Base-by-base conservation (phyloP, 2,113 vertebrate species). In the Catharus minimus region DNA sequence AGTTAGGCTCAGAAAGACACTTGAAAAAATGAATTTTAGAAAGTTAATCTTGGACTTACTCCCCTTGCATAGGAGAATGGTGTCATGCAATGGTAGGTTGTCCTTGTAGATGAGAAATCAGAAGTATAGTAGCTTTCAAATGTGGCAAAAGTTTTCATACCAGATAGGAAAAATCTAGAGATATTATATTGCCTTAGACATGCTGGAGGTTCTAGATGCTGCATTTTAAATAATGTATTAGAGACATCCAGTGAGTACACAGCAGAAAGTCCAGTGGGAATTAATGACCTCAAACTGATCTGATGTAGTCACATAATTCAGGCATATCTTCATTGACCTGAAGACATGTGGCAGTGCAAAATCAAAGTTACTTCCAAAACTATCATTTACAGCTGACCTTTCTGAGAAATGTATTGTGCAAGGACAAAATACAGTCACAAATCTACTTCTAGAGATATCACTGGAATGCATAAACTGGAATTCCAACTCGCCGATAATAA, bases 11-110 rank as follows among this genome's bases (percentile, higher is more conserved):
- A 44, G 38, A 13, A 86, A 69, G 10, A 24, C 27, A 36, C 23
- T 74, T 58, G 30, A 77, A 76, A 89, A 73, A 24, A 36, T n/a
- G 15, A 69, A 49, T 43, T 53, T 17, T 41, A 5, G 32, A 6
- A 36, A 47, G 13, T 36, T 87, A 30, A 33, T 79, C 72, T 24
- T 69, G 44, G 13, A 36, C 7, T 64, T 64, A 44, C 2, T 67
- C 5, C 26, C 2, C 8, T 18, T 0, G 0, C 26, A 9, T 33
- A 44, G 32, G 28, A 66, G 36, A 67, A 47, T 10, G 30, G 30
- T 64, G 12, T 24, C 26, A 41, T 21, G 11, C 32, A 43, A 11
- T 8, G 16, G 4, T 15, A 46, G 30, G 5, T 46, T 44, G 23
- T 39, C 32, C 8, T 47, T 50, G 39, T 27, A 2, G 13, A 33